A percentile compares a stretch with the other conserved stretches of the same genome.
phyloP scores from a whole-genome alignment of 2,797 vertebrate species.

The Todus mexicanus region DNA sequence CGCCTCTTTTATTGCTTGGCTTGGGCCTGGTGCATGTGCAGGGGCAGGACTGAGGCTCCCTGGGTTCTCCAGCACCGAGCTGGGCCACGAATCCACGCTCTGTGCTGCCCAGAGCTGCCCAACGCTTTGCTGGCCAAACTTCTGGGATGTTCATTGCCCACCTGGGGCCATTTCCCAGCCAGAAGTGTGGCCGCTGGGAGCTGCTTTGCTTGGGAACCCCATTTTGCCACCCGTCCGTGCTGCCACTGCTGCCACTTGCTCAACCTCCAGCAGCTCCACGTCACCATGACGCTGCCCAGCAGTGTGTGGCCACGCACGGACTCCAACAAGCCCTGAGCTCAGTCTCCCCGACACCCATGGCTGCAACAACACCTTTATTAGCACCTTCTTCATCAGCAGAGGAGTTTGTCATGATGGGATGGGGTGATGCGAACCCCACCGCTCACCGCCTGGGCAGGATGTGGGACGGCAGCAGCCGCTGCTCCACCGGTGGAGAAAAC shows the following conservation, averaged over 20 bases:
- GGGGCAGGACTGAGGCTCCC: neutral
- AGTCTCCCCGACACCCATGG: neutral
- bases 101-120: neutral
- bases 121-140: neutral
- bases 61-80: neutral
- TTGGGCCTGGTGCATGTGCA: rapidly evolving
- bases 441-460: too few species aligned
- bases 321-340: neutral
- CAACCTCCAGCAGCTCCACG: neutral
- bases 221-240: rapidly evolving
- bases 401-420: too few species aligned
- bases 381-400: neutral
- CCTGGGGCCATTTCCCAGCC: rapidly evolving
- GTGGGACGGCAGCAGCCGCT: rapidly evolving
- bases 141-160: rapidly evolving
- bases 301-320: too few species aligned
- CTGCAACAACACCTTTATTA: rapidly evolving
- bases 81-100: rapidly evolving
- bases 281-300: rapidly evolving
- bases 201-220: neutral
- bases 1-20: rapidly evolving
- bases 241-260: neutral
- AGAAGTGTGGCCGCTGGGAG: rapidly evolving
- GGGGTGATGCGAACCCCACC: too few species aligned
- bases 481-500: too few species aligned